Evolutionary conservation across 1,140 invertebrate species (phyloP).

Genomic region (Drosophila obscura): DNA sequence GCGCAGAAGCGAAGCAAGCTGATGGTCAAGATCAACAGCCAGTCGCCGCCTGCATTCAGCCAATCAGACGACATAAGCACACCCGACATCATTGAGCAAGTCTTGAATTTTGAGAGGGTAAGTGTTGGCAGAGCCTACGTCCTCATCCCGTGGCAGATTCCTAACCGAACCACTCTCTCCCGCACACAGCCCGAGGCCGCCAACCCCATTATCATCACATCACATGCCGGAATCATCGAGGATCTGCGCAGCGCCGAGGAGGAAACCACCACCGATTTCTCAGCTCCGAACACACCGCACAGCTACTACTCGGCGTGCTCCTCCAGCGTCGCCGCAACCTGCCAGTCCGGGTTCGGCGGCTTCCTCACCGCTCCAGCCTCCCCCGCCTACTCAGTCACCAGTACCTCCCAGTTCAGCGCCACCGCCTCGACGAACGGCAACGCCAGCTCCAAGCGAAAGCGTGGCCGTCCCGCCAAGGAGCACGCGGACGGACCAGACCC

Average conservation of each 20-base stretch:
- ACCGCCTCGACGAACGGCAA: conserved; percentile 15
- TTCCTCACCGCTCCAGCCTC: conserved; percentile 67
- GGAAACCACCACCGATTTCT: conserved; percentile 58
- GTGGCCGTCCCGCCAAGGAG: conserved; percentile 75
- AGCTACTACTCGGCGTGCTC: conserved; percentile 55
- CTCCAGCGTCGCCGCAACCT: conserved; percentile 44
- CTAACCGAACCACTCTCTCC: conserved; percentile 8
- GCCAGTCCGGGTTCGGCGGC: conserved; percentile 53
- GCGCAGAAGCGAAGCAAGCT: conserved; percentile 48
- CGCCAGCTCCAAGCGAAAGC: conserved; percentile 52
- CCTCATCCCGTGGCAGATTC: too few species aligned
- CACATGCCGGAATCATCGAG: conserved; percentile 43
- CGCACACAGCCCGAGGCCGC: conserved; percentile 21
- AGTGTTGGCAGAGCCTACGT: conserved; percentile 4
- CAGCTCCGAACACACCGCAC: conserved; percentile 65
- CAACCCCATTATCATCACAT: conserved; percentile 5
- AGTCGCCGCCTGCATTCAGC: conserved; percentile 3
- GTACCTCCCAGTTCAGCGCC: conserved; percentile 58
- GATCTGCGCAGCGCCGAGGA: conserved; percentile 57
- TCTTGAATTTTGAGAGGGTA: conserved; percentile 44
- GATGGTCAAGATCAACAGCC: conserved; percentile 33
- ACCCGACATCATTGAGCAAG: conserved; percentile 50
- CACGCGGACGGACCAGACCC: conserved; percentile 75
- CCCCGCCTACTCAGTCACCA: conserved; percentile 62
- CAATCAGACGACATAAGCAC: conserved; percentile 43